Conservation (phyloP, 1,140 invertebrate genomes). For the Trachelipus rathkii region DNA sequence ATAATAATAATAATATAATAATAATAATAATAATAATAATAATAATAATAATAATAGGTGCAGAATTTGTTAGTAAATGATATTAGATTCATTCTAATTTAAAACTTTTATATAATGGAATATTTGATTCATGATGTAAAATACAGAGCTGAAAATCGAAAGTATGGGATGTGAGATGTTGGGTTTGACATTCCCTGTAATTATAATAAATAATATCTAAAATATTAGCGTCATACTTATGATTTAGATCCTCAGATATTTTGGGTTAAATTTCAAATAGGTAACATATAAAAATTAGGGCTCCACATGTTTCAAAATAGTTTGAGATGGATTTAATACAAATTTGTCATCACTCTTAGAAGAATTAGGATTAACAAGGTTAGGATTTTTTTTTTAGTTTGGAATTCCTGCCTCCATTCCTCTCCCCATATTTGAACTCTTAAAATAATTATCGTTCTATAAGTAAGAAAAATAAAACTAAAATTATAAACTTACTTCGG, state of each 20-base stretch:
- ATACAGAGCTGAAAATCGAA: too few relatives aligned
- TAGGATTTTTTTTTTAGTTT: too few relatives aligned
- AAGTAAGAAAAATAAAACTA: background rate
- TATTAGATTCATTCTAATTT: too few relatives aligned
- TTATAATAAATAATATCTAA: too few relatives aligned
- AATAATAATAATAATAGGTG: too few relatives aligned
- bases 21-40: background rate
- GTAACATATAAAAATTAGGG: too few relatives aligned
- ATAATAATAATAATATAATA: background rate
- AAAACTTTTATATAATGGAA: too few relatives aligned
- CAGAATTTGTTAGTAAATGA: background rate
- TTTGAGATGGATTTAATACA: background rate
- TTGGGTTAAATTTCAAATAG: too few relatives aligned
- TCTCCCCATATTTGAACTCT: background rate
- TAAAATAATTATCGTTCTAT: background rate
- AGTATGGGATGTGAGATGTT: too few relatives aligned
- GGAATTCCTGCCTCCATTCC: background rate
- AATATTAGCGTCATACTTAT: too few relatives aligned
- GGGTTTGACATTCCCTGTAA: too few relatives aligned
- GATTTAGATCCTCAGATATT: too few relatives aligned
- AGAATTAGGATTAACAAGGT: background rate
- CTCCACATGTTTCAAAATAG: background rate
- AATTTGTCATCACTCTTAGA: background rate
- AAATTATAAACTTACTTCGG: conserved; percentile 6
- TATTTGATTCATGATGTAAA: background rate